phyloP scores from a whole-genome alignment of 2,113 vertebrate species.

The Lipophrys pholis region DNA sequence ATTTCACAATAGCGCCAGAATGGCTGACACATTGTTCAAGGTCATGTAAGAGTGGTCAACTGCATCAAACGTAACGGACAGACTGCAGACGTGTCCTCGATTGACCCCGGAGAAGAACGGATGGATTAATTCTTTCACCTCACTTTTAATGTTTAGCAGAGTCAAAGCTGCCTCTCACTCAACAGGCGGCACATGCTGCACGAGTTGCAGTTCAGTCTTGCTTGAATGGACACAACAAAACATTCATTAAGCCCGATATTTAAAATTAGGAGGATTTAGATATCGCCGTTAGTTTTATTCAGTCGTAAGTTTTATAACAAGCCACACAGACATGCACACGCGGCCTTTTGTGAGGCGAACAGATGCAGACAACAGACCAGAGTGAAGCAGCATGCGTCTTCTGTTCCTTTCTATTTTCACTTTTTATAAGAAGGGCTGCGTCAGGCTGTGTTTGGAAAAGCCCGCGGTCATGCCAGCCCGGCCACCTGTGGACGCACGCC shows the following conservation, averaged over 20 bases:
- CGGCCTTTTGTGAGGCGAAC: slow-evolving; percentile 34
- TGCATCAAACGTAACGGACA: too few species aligned
- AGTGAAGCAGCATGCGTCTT: slow-evolving; percentile 44
- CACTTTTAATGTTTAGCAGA: background rate
- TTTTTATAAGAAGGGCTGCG: slow-evolving; percentile 66
- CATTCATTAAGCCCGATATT: background rate
- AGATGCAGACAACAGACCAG: slow-evolving; percentile 53
- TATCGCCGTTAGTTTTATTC: background rate
- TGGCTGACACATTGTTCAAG: too few species aligned
- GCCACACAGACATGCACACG: background rate
- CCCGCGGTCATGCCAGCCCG: slow-evolving; percentile 49
- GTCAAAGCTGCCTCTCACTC: background rate
- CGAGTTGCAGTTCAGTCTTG: background rate
- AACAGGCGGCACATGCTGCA: background rate
- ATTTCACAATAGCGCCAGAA: too few species aligned
- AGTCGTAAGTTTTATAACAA: background rate
- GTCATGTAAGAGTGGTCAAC: too few species aligned
- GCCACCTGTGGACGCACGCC: slow-evolving; percentile 70
- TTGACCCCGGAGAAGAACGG: too few species aligned
- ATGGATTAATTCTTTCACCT: background rate
- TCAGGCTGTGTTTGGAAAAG: slow-evolving; percentile 69
- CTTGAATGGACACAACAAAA: background rate
- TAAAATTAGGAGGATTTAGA: background rate
- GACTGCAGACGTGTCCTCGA: too few species aligned
- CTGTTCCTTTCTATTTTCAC: slow-evolving; percentile 62